A percentile compares a stretch with the other conserved stretches of the same genome.
phyloP scores from a whole-genome alignment of 2,888 invertebrate species.

The Cremastobaeus sp. region DNA sequence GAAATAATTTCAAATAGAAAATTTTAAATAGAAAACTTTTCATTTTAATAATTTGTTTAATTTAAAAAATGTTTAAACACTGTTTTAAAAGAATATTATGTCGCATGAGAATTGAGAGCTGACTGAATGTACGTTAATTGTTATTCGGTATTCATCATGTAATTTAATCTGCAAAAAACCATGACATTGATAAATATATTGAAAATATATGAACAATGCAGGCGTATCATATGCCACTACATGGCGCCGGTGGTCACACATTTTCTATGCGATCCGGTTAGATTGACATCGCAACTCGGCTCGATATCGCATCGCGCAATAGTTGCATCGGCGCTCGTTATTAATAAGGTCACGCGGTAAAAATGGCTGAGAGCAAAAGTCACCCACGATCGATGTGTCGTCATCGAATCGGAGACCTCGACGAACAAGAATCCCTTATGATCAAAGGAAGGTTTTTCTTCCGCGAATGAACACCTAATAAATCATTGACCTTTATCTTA shows the following conservation, averaged over 20 bases:
- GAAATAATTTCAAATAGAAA: no score
- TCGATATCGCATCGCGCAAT: slow-evolving; percentile 59
- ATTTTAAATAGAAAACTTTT: no score
- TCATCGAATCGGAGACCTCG: slow-evolving; percentile 39
- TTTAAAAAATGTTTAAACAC: no score
- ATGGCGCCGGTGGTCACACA: slow-evolving; percentile 45
- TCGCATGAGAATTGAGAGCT: no score
- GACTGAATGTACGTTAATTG: slow-evolving; percentile 15
- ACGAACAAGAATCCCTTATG: slow-evolving; percentile 17
- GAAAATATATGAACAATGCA: slow-evolving; percentile 46
- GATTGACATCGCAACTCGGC: slow-evolving; percentile 48
- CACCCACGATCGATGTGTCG: slow-evolving; percentile 56
- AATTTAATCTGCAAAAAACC: slow-evolving; percentile 32
- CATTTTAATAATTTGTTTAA: no score
- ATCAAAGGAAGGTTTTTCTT: slow-evolving; percentile 17
- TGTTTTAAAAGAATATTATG: no score
- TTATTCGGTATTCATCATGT: slow-evolving; percentile 30
- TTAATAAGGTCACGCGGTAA: slow-evolving; percentile 58
- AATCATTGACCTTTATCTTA: no score
- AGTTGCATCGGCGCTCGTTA: slow-evolving; percentile 52
- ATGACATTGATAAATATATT: slow-evolving; percentile 55
- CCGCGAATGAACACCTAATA: neutral
- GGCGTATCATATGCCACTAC: slow-evolving; percentile 36
- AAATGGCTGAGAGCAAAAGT: slow-evolving; percentile 59
- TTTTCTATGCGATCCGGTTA: slow-evolving; percentile 56